Evolutionary conservation across 2,888 invertebrate species (phyloP).

Genomic region (Agapostemon virescens): DNA sequence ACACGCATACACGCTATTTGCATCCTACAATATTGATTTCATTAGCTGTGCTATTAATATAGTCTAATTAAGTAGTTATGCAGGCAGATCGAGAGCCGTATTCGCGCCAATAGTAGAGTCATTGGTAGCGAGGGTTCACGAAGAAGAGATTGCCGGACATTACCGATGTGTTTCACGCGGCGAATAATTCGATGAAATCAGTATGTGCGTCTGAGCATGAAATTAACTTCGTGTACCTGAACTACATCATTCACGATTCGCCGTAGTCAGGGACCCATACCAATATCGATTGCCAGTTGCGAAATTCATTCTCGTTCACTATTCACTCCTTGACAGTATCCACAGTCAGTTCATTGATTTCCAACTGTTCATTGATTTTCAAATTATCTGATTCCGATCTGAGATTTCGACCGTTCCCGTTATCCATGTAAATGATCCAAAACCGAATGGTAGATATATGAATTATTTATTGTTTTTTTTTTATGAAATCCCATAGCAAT

Average conservation of each 20-base stretch:
- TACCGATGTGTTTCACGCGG: constrained; percentile 64
- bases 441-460: background rate
- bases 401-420: background rate
- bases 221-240: constrained; percentile 57
- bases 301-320: background rate
- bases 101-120: background rate
- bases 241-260: constrained; percentile 39
- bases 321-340: background rate
- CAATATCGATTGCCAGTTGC: constrained; percentile 27
- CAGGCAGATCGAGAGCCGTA: background rate
- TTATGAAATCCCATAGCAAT: background rate
- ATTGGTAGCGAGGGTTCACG: constrained; percentile 39
- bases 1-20: too few relatives aligned
- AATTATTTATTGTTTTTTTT: background rate
- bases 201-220: constrained; percentile 60
- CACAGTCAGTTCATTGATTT: background rate
- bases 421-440: background rate
- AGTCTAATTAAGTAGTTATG: constrained; percentile 10
- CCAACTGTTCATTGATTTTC: background rate
- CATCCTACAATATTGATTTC: too few relatives aligned
- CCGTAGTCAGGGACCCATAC: constrained; percentile 13
- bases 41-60: background rate
- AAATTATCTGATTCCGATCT: background rate
- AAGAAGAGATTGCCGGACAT: constrained; percentile 56
- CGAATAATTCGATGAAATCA: constrained; percentile 67